Percentiles rank a stretch among this genome's conserved stretches.
Conservation (phyloP, 2,888 invertebrate genomes). For the Dasypogon diadema region DNA sequence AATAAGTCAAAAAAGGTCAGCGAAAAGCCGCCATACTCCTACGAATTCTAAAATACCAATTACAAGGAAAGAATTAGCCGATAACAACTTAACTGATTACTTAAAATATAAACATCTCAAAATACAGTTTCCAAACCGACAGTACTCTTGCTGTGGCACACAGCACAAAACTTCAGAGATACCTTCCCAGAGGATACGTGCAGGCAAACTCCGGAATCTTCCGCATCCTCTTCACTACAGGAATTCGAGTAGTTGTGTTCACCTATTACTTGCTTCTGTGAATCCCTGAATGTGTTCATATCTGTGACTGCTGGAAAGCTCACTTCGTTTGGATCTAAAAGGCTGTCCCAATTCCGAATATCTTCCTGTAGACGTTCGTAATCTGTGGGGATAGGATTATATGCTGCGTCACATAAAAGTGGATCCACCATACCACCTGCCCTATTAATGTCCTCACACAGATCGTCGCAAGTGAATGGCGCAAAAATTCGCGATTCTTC, state of each 20-base stretch:
- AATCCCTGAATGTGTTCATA: background rate
- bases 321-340: conserved; percentile 52
- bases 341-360: conserved; percentile 58
- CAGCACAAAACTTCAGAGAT: conserved; percentile 72
- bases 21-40: conserved; percentile 17
- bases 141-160: conserved; percentile 70
- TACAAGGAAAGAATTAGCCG: conserved; percentile 63
- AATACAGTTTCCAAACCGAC: background rate
- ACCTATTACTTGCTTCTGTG: conserved; percentile 51
- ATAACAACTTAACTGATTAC: conserved; percentile 57
- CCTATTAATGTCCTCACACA: background rate
- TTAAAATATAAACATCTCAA: conserved; percentile 56
- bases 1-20: background rate
- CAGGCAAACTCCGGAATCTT: conserved; percentile 71
- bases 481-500: conserved; percentile 2
- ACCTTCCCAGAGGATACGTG: conserved; percentile 71
- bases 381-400: conserved; percentile 63
- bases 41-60: background rate
- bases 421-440: conserved; percentile 56
- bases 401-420: conserved; percentile 55
- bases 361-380: conserved; percentile 54
- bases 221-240: conserved; percentile 56
- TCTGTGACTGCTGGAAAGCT: background rate
- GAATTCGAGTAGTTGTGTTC: conserved; percentile 59
- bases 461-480: background rate